A percentile compares a stretch with the other conserved stretches of the same genome.
Conservation (phyloP, 2,888 invertebrate species). For the Tinea semifulvella region DNA sequence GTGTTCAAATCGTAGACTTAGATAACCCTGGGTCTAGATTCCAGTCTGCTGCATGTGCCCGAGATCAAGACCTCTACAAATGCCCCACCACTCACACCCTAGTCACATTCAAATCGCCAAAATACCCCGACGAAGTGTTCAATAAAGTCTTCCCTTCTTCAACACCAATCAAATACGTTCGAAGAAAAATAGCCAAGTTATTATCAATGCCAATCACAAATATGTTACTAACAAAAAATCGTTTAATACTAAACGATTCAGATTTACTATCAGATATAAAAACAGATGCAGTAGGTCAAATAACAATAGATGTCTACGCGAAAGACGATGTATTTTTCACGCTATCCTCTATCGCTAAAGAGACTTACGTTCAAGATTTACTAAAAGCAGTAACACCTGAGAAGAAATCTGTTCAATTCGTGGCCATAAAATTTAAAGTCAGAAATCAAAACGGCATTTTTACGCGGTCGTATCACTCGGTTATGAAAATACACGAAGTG, state of each 20-base stretch:
- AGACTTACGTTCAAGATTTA: constrained; percentile 50
- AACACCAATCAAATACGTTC: constrained; percentile 49
- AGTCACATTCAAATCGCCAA: constrained; percentile 48
- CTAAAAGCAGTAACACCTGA: constrained; percentile 45
- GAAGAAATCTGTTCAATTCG: constrained; percentile 49
- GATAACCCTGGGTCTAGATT: constrained; percentile 34
- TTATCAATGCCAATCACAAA: constrained; percentile 45
- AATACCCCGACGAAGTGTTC: constrained; percentile 44
- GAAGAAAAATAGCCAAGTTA: constrained; percentile 52
- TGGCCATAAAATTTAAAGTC: constrained; percentile 53
- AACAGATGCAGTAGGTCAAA: constrained; percentile 44
- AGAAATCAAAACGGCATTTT: constrained; percentile 49
- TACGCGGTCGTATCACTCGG: constrained; percentile 61
- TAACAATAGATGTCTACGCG: constrained; percentile 52
- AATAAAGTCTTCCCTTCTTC: constrained; percentile 54
- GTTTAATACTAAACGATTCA: constrained; percentile 50
- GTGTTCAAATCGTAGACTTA: constrained; percentile 25
- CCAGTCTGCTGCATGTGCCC: constrained; percentile 43
- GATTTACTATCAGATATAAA: constrained; percentile 44
- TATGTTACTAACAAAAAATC: constrained; percentile 46
- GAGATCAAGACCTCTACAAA: constrained; percentile 41
- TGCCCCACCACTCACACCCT: constrained; percentile 51
- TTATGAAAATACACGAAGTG: constrained; percentile 64
- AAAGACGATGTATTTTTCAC: constrained; percentile 48
- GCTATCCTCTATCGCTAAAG: constrained; percentile 48